Evolutionary conservation across 2,113 vertebrate species (phyloP), one percentile per base, ranked within the genome.

Genomic region (Gadus chalcogrammus): DNA sequence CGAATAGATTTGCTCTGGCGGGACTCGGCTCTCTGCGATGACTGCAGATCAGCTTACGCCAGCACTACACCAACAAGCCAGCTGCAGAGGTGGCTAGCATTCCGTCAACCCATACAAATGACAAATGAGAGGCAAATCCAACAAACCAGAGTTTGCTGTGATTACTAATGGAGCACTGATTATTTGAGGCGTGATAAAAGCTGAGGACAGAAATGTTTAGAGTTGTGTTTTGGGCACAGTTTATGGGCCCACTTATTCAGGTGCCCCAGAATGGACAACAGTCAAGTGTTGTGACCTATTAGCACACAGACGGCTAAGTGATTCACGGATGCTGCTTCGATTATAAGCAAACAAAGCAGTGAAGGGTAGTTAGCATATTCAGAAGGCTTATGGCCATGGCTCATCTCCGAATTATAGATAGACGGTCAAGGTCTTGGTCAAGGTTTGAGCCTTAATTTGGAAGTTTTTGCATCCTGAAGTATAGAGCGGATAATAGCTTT

Each of bases 1-100:
- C 82, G 85, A 89, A 87, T 84, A 82, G 85, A 80, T 85, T 84
- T 84, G 85, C 84, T 85, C 82, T 82, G 84, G 84, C 85, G 82
- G 86, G 82, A 89, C 77, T 17, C 17, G 55, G 38, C 4, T 9
- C 55, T 56, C 55, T 15, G 11, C 24, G 24, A 24, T 61, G 82
- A 74, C 76, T 76, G 82, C 79, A 63, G 75, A 82, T 6, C 5
- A 77, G 79, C 78, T 82, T 76, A 84, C 28, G 59, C 71, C 81
- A 65, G 78, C 73, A 76, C 65, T 74, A 58, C n/a, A 68, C 67
- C 65, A 8, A 75, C 81, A 67, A 78, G 35, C 15, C 13, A 17
- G 55, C 15, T 79, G 79, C 76, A 75, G 79, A 42, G 24, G 75
- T 65, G 75, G 15, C 52, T 12, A 53, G 15, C 15, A 15, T 15